phyloP scores from a whole-genome alignment of 2,113 vertebrate genomes.

The Myiozetetes cayanensis region DNA sequence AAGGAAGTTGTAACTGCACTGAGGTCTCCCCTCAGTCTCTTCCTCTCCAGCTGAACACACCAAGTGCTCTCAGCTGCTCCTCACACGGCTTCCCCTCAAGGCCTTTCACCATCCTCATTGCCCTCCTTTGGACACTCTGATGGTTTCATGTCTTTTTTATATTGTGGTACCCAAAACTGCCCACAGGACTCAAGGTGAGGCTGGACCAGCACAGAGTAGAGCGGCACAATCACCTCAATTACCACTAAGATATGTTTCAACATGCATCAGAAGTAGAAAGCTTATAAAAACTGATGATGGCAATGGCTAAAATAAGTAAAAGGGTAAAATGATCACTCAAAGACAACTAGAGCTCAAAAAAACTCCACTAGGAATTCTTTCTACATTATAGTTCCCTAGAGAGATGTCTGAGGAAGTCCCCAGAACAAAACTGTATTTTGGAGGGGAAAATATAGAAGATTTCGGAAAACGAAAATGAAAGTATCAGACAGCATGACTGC shows the following conservation, averaged over 20 bases:
- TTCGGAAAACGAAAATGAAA: not conserved
- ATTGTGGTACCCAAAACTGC: not conserved
- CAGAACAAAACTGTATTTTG: not conserved
- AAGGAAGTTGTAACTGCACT: rapidly evolving
- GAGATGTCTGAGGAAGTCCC: not conserved
- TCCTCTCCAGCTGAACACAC: not conserved
- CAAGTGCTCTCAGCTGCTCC: not conserved
- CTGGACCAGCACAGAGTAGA: not conserved
- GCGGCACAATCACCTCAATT: rapidly evolving
- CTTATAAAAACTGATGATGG: not conserved
- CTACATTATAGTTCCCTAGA: not conserved
- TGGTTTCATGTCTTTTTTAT: rapidly evolving
- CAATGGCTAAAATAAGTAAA: not conserved
- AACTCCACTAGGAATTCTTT: not conserved
- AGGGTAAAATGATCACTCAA: not conserved
- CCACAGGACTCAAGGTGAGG: rapidly evolving
- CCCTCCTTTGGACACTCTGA: not conserved
- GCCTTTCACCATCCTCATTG: not conserved
- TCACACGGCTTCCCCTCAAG: not conserved
- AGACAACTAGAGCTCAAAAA: not conserved
- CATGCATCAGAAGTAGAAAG: not conserved
- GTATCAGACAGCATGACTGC: not conserved
- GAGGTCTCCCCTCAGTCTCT: not conserved
- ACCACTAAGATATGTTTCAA: not conserved
- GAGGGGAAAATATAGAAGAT: not conserved